phyloP scores from a whole-genome alignment of 2,797 vertebrate genomes.

The Melanogrammus aeglefinus region DNA sequence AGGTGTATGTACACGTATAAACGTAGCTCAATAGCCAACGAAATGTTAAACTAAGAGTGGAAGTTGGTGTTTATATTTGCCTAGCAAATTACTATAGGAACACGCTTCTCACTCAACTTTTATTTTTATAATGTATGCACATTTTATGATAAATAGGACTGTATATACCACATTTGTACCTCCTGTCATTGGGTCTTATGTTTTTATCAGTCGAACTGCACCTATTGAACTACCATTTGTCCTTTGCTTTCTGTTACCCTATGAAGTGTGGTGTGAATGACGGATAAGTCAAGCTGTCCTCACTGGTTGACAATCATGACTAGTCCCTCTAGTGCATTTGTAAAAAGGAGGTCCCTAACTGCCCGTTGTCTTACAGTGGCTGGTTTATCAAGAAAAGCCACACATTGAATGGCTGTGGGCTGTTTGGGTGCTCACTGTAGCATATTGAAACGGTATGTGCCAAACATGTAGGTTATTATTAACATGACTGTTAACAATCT shows the following conservation, averaged over 20 bases:
- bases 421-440: conserved; percentile 2
- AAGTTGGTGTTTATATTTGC: neutral
- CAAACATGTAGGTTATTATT: conserved; percentile 5
- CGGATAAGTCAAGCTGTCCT: conserved; percentile 35
- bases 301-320: conserved; percentile 55
- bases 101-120: conserved; percentile 10
- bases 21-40: conserved; percentile 5
- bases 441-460: neutral
- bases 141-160: conserved; percentile 12
- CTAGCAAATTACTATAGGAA: neutral
- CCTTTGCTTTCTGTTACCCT: conserved; percentile 4
- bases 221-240: neutral
- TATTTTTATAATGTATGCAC: conserved; percentile 35
- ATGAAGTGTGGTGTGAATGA: conserved; percentile 31
- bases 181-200: neutral
- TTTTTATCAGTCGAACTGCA: neutral
- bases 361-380: conserved; percentile 53
- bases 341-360: conserved; percentile 54
- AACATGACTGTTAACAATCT: conserved; percentile 3
- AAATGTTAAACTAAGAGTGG: neutral
- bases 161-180: neutral
- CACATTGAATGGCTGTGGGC: conserved; percentile 17
- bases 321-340: conserved; percentile 28
- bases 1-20: neutral
- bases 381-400: conserved; percentile 20